phyloP scores from a whole-genome alignment of 2,113 vertebrate genomes.

The Hydrochoerus hydrochaeris region DNA sequence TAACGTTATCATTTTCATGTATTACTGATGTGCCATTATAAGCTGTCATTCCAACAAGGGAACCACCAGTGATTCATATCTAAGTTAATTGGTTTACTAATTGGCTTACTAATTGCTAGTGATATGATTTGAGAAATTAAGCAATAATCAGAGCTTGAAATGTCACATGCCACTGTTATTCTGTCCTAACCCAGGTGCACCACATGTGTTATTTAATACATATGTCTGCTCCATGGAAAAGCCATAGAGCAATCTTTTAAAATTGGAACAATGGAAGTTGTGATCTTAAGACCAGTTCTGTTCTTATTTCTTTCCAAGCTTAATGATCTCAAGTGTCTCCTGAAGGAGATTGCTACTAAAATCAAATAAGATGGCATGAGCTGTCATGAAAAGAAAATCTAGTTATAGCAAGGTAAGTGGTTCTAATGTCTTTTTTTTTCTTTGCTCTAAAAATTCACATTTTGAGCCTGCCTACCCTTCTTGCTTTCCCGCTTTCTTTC shows the following conservation, averaged over 20 bases:
- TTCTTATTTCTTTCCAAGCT: conserved; percentile 46
- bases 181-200: fast-evolving
- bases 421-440: background rate
- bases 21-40: background rate
- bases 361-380: conserved; percentile 63
- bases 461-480: background rate
- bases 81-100: background rate
- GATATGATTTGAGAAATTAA: background rate
- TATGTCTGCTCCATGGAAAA: background rate
- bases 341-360: conserved; percentile 87
- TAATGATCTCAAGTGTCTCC: conserved; percentile 86
- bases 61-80: background rate
- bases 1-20: background rate
- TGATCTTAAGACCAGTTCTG: conserved; percentile 13
- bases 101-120: background rate
- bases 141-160: background rate
- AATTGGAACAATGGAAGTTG: background rate
- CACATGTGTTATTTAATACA: background rate
- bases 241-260: background rate
- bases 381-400: background rate
- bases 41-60: background rate
- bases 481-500: no score
- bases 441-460: background rate
- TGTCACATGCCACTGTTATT: fast-evolving
- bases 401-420: conserved; percentile 57